Evolutionary conservation across 2,888 invertebrate species (phyloP).

Genomic region (Agrotis ipsilon): DNA sequence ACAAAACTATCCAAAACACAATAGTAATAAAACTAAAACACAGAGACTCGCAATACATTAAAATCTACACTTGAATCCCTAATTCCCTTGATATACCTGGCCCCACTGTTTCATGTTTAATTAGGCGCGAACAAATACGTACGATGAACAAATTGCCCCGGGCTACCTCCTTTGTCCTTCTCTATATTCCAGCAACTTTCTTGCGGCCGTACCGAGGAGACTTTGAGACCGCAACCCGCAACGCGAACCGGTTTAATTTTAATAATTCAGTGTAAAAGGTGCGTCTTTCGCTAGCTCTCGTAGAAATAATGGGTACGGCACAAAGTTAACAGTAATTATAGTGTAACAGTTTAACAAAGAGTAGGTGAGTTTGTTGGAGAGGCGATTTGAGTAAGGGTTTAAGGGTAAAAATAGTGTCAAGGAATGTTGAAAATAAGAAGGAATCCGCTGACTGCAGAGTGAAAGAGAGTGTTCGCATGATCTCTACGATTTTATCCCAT

Average conservation of each 20-base stretch:
- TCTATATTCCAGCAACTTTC: slow-evolving; percentile 87
- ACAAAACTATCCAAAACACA: slow-evolving; percentile 48
- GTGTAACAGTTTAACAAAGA: slow-evolving; percentile 56
- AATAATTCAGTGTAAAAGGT: slow-evolving; percentile 82
- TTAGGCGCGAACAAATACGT: slow-evolving; percentile 90
- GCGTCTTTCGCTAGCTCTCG: slow-evolving; percentile 71
- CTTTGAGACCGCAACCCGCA: slow-evolving; percentile 82
- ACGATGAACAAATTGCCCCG: slow-evolving; percentile 85
- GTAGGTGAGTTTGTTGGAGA: slow-evolving; percentile 28
- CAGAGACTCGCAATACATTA: slow-evolving; percentile 67
- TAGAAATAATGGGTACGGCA: slow-evolving; percentile 58
- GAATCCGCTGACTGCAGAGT: too few species aligned
- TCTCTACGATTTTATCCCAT: too few species aligned
- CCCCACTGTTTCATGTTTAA: slow-evolving; percentile 85
- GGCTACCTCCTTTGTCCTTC: slow-evolving; percentile 87
- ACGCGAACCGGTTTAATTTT: slow-evolving; percentile 84
- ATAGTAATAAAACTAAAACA: slow-evolving; percentile 52
- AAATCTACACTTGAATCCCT: slow-evolving; percentile 72
- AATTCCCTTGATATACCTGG: slow-evolving; percentile 77
- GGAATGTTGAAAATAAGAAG: neutral
- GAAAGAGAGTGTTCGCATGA: too few species aligned
- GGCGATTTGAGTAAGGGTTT: slow-evolving; percentile 34
- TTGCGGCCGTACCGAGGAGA: slow-evolving; percentile 81
- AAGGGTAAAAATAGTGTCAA: too few species aligned
- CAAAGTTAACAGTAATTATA: slow-evolving; percentile 61